Evolutionary conservation across 2,888 invertebrate species (phyloP).

Genomic region (Lasioglossum villosulum): DNA sequence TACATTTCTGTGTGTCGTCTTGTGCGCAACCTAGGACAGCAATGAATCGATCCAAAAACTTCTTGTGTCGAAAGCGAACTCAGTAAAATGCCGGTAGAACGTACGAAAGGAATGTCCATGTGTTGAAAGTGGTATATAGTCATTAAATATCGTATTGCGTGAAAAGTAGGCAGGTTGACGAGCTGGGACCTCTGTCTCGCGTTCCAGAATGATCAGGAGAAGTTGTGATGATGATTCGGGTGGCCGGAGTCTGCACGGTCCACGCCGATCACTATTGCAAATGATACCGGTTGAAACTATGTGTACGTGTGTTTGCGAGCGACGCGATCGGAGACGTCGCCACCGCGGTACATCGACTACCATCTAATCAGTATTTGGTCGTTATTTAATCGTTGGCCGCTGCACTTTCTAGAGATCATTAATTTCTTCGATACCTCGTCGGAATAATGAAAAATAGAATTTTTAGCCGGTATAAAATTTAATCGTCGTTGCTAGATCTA

Average conservation of each 20-base stretch:
- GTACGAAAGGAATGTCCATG: conserved; percentile 73
- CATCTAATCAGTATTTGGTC: conserved; percentile 1
- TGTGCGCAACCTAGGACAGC: conserved; percentile 81
- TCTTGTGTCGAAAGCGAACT: conserved; percentile 75
- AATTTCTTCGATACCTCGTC: conserved; percentile 10
- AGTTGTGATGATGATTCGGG: background rate
- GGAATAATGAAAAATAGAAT: conserved; percentile 22
- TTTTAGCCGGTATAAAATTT: conserved; percentile 6
- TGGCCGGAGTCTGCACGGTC: conserved; percentile 43
- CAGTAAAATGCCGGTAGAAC: conserved; percentile 81
- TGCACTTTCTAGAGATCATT: conserved; percentile 20
- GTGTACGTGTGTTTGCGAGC: conserved; percentile 5
- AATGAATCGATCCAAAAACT: conserved; percentile 67
- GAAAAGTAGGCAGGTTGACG: conserved; percentile 80
- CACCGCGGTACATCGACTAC: background rate
- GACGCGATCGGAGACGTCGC: background rate
- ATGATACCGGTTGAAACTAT: conserved; percentile 61
- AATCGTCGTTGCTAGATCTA: conserved; percentile 3
- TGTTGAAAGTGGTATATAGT: conserved; percentile 76
- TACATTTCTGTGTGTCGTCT: conserved; percentile 76
- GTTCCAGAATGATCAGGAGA: background rate
- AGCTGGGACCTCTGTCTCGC: conserved; percentile 65
- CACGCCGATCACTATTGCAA: conserved; percentile 69
- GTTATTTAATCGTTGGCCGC: background rate
- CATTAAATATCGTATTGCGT: conserved; percentile 81